Conservation (phyloP, 2,888 invertebrate species). For the Deilephila porcellus region DNA sequence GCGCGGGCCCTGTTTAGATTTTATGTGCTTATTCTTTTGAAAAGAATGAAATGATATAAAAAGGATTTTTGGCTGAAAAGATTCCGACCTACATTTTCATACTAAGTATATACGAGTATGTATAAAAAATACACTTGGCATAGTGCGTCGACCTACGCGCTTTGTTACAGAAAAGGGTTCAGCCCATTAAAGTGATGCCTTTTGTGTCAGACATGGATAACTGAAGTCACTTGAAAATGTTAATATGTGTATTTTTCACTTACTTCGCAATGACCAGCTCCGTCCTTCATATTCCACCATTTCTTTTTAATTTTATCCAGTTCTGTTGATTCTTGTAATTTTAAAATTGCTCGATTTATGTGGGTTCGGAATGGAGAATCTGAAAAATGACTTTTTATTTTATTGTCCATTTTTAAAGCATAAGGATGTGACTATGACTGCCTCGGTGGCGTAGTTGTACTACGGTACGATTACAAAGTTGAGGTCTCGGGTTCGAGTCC, state of each 20-base stretch:
- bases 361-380: slow-evolving; percentile 87
- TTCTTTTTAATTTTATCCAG: slow-evolving; percentile 91
- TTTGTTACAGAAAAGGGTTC: too few species aligned
- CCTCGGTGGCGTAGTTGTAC: too few species aligned
- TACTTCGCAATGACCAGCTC: slow-evolving; percentile 84
- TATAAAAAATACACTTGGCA: neutral
- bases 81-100: neutral
- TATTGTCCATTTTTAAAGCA: neutral
- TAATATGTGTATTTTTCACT: slow-evolving; percentile 32
- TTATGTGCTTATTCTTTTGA: neutral
- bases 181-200: too few species aligned
- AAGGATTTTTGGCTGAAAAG: neutral
- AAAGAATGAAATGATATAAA: neutral
- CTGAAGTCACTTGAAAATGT: neutral
- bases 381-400: slow-evolving; percentile 38
- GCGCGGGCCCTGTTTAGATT: neutral
- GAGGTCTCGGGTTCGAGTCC: too few species aligned
- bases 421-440: too few species aligned
- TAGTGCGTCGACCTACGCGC: too few species aligned
- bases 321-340: slow-evolving; percentile 93
- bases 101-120: neutral
- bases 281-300: slow-evolving; percentile 94
- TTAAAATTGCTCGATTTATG: slow-evolving; percentile 93
- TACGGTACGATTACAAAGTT: too few species aligned
- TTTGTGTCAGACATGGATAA: too few species aligned